Conservation (phyloP, 2,113 vertebrate genomes). For the Oreotrochilus melanogaster region DNA sequence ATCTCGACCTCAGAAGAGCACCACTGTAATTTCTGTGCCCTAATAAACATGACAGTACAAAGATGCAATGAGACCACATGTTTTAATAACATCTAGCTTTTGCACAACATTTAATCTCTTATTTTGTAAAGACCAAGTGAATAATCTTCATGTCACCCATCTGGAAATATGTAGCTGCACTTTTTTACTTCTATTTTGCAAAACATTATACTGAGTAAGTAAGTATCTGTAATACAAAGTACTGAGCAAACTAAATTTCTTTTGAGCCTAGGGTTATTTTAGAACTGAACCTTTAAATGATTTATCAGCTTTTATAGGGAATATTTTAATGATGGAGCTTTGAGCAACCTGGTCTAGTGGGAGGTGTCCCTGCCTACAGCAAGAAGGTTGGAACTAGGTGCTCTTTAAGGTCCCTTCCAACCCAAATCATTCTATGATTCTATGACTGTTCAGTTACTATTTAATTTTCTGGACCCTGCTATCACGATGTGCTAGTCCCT, state of each 20-base stretch:
- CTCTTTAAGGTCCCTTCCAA: too few relatives aligned
- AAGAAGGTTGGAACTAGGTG: too few relatives aligned
- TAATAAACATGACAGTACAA: background rate
- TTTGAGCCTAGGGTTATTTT: background rate
- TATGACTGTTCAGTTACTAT: background rate
- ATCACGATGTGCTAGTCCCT: background rate
- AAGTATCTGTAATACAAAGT: background rate
- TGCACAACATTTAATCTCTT: background rate
- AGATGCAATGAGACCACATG: background rate
- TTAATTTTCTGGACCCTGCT: background rate
- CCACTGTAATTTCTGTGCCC: background rate
- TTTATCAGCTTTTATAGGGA: background rate
- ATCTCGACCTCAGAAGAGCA: background rate
- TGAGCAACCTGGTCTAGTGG: background rate
- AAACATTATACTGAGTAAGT: background rate
- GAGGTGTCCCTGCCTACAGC: too few relatives aligned
- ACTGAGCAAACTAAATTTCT: background rate
- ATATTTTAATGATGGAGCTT: background rate
- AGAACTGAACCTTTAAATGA: background rate
- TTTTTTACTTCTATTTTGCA: rapidly evolving
- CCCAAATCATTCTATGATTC: too few relatives aligned
- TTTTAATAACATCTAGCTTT: background rate
- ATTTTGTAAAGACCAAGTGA: background rate
- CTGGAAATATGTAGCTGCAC: background rate
- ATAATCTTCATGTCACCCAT: background rate